Evolutionary conservation across 2,888 invertebrate species (phyloP), one percentile per base, ranked within the genome.

Genomic region (Tetranychus truncatus): DNA sequence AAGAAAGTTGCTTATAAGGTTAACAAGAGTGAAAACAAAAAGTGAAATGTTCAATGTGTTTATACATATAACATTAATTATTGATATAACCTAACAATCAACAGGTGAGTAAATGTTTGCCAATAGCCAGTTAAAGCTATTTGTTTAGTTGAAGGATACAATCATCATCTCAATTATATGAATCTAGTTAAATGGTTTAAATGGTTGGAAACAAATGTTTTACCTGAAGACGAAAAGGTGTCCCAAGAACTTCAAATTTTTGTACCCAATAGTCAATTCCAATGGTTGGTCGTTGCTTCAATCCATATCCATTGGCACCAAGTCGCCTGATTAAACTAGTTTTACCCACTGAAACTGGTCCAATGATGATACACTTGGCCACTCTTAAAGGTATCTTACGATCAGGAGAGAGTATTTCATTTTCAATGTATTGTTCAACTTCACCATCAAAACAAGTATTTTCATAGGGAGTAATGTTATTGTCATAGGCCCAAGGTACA

Each of bases 341-440:
- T 21, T 69, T 69, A 69, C 69, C 69, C 11, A 20, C 20, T 21
- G 69, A 69, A 69, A 20, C 34, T 69, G 69, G 69, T 18, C 69
- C 69, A 69, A 69, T 21, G 7, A 69, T 20, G 11, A 69, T 24
- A 24, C 69, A 69, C 20, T 69, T 69, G 11, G 69, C 69, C 6
- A 24, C 34, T 69, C 69, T 18, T 20, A 69, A 21, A 20, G 69
- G 69, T 11, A 69, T 69, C 21, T 69, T 69, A 20, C 69, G 69
- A 24, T 18, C 21, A 24, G 69, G 69, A 9, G 11, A 11, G 34
- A 69, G 34, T 24, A 69, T 69, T 69, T 69, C 69, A 20, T 69
- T 24, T 24, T 69, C 69, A 20, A 69, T 69, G 69, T 69, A 69
- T 9, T 69, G 69, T 69, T 69, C 69, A 69, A 69, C 34, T 69